phyloP scores from a whole-genome alignment of 2,797 vertebrate genomes.

The Dallia pectoralis region DNA sequence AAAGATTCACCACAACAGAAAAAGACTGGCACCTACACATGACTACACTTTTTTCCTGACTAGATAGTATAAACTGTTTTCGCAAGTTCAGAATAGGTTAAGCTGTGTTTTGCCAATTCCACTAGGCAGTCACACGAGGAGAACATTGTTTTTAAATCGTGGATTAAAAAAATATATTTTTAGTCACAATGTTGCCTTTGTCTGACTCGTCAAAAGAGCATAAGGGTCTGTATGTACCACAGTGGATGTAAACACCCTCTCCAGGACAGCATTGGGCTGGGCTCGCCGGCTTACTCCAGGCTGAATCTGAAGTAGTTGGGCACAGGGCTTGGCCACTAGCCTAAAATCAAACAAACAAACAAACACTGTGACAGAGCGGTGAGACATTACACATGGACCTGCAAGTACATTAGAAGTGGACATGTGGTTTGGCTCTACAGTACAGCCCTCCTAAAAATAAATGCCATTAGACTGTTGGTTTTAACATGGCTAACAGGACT shows the following conservation, averaged over 20 bases:
- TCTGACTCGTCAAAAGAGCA: slow-evolving; percentile 13
- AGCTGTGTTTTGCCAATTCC: background rate
- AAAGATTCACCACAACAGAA: background rate
- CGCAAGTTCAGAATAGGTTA: no score
- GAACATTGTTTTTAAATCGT: background rate
- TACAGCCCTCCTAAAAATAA: background rate
- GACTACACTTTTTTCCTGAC: background rate
- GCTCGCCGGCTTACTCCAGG: slow-evolving; percentile 75
- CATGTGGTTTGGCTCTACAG: background rate
- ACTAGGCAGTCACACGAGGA: background rate
- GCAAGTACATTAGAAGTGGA: background rate
- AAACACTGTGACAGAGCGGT: slow-evolving; percentile 50
- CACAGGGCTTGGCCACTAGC: slow-evolving; percentile 91
- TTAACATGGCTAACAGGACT: background rate
- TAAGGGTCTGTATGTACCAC: slow-evolving; percentile 52
- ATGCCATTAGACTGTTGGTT: background rate
- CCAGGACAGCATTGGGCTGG: slow-evolving; percentile 85
- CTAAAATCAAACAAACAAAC: slow-evolving; percentile 59
- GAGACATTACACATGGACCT: background rate
- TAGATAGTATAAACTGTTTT: background rate
- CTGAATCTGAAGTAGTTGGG: slow-evolving; percentile 86
- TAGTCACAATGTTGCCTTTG: background rate
- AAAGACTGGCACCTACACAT: background rate
- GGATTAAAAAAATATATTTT: background rate
- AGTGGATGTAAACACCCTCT: slow-evolving; percentile 72